Base-by-base conservation (phyloP, 1,140 invertebrate species). In the Drosophila nannoptera region DNA sequence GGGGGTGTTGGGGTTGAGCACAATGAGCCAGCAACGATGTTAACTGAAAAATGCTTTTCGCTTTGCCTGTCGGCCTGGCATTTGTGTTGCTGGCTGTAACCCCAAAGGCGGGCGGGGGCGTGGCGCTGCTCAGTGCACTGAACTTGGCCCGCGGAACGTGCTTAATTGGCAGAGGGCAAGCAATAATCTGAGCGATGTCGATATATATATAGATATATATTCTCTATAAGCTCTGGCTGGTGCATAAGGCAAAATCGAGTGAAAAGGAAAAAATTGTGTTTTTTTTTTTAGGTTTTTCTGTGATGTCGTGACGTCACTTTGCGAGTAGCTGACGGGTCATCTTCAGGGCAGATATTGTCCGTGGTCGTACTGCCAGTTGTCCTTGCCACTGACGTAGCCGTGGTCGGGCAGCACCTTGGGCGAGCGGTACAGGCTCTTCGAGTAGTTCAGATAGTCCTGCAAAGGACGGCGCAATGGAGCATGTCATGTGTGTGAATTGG, bases 21-120 rank as follows among this genome's bases (percentile, higher is more conserved):
- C 78, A 81, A 81, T 81, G 70, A 81, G 74, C 78, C 75, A 56
- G 74, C 74, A 77, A 82, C 74, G 77, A 69, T 80, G 78, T 82
- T 81, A 77, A 81, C 78, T 82, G 78, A 77, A 82, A 81, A 81
- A 81, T 81, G 78, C 78, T 74, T 74, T 81, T 81, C 71, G 70
- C 78, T 73, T 63, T 81, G 77, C 55, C 64, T 46, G 46, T 52
- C 74, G 65, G 54, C 12, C 33, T 56, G 43, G 36, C 52, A 38
- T 40, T 54, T 54, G 35, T 53, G 50, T 36, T 36, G n/a, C n/a
- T 9, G 50, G 33, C 35, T 11, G 22, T 22, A 22, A 22, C 22
- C 22, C 22, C 22, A 22, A 3, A 22, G 22, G 22, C 1, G 22
- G 3, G 22, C 22, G 22, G 22, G 22, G 22, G 22, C 1, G 22